Percentiles rank a stretch among this genome's conserved stretches.
Conservation (phyloP, 2,797 vertebrate genomes). For the Pelobates cultripes region DNA sequence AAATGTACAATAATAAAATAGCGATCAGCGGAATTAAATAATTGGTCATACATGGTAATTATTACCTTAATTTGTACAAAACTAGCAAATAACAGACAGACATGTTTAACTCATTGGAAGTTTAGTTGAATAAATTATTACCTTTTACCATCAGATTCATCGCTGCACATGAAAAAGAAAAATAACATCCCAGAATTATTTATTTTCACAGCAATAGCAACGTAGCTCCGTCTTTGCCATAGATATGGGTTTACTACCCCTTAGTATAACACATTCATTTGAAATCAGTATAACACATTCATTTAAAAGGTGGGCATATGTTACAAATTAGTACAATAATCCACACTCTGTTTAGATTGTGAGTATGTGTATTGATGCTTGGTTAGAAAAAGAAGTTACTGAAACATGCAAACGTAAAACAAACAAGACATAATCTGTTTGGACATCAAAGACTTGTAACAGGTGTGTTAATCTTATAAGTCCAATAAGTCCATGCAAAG, state of each 20-base stretch:
- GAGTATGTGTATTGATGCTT: neutral
- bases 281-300: neutral
- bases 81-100: too few species aligned
- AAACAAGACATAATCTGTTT: neutral
- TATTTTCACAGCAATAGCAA: too few species aligned
- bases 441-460: neutral
- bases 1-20: too few species aligned
- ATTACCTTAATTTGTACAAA: too few species aligned
- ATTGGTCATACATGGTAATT: too few species aligned
- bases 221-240: too few species aligned
- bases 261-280: neutral
- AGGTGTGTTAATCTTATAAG: neutral
- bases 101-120: neutral
- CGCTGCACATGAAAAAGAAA: constrained; percentile 19
- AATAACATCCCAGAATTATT: neutral
- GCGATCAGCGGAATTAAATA: too few species aligned
- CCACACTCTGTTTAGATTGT: neutral
- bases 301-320: neutral
- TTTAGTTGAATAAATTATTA: constrained; percentile 28
- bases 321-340: neutral
- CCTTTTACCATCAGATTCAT: constrained; percentile 37
- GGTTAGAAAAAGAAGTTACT: neutral
- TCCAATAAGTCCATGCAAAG: neutral
- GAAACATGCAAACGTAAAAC: neutral
- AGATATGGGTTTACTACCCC: too few species aligned